Conservation (phyloP, 2,888 invertebrate species). For the Arge pagana region DNA sequence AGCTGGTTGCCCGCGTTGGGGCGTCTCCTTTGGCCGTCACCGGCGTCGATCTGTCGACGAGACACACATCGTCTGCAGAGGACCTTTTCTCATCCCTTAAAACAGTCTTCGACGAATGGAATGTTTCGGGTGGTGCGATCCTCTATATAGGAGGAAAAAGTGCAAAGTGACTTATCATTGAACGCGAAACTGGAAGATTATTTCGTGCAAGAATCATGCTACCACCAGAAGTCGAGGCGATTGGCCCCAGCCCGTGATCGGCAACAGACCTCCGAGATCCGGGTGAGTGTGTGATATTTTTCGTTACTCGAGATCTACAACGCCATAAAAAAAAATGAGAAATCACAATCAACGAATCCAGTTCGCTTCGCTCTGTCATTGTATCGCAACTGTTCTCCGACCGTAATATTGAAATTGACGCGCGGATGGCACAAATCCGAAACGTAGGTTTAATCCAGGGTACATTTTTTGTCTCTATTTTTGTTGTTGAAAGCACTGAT, state of each 20-base stretch:
- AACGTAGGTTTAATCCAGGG: too few relatives aligned
- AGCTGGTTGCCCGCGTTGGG: slow-evolving; percentile 53
- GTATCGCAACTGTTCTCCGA: too few relatives aligned
- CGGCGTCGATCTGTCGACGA: slow-evolving; percentile 45
- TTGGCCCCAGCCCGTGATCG: slow-evolving; percentile 8
- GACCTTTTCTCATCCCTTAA: background rate
- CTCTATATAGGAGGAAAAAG: background rate
- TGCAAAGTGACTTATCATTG: slow-evolving; percentile 5
- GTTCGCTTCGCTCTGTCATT: too few relatives aligned
- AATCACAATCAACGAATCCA: too few relatives aligned
- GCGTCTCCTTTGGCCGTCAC: slow-evolving; percentile 52
- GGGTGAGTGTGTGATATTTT: slow-evolving; percentile 20
- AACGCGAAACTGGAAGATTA: slow-evolving; percentile 1
- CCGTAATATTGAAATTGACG: too few relatives aligned
- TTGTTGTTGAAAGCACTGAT: too few relatives aligned
- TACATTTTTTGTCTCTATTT: too few relatives aligned
- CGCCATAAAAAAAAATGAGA: too few relatives aligned
- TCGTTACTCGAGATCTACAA: too few relatives aligned
- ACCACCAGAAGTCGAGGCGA: slow-evolving; percentile 15
- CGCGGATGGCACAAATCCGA: too few relatives aligned
- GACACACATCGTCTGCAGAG: slow-evolving; percentile 24
- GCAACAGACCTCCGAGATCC: slow-evolving; percentile 9
- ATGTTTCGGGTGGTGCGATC: too few relatives aligned
- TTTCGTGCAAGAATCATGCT: slow-evolving; percentile 16
- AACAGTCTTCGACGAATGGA: background rate